Conservation (phyloP, 2,797 vertebrate species). For the Microctenopoma lineatum region DNA sequence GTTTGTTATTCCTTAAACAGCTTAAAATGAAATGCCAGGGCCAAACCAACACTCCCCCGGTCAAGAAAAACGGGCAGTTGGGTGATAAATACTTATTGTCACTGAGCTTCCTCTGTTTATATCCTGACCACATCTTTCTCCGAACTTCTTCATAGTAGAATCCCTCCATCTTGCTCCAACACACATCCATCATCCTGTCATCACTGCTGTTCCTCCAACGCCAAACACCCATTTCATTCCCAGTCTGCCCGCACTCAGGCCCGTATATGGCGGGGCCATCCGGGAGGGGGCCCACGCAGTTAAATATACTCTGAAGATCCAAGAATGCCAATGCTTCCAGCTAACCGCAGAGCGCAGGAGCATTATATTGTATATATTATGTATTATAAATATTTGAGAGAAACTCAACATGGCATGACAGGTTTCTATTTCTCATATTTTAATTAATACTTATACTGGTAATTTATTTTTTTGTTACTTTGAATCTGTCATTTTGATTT, state of each 20-base stretch:
- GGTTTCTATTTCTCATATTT: too few species aligned
- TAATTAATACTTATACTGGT: too few species aligned
- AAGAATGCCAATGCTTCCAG: slow-evolving; percentile 60
- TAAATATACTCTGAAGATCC: slow-evolving; percentile 77
- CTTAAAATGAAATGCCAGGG: not conserved
- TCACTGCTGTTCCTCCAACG: slow-evolving; percentile 44
- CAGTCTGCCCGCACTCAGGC: slow-evolving; percentile 50
- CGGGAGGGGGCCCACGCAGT: slow-evolving; percentile 72
- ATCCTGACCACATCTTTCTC: not conserved
- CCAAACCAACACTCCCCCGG: not conserved
- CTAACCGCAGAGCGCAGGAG: slow-evolving; percentile 37
- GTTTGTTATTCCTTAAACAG: not conserved
- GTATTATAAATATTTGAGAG: not conserved
- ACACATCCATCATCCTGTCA: slow-evolving; percentile 72
- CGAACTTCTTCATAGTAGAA: slow-evolving; percentile 31
- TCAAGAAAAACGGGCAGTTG: slow-evolving; percentile 7
- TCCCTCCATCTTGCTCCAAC: slow-evolving; percentile 53
- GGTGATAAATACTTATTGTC: slow-evolving; percentile 9
- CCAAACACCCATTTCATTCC: slow-evolving; percentile 45
- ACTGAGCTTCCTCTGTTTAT: slow-evolving; percentile 11
- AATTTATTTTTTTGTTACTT: too few species aligned
- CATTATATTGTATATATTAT: not conserved
- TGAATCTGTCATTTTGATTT: too few species aligned
- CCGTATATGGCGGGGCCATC: slow-evolving; percentile 78
- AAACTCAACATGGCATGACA: not conserved